Percentiles rank a stretch among this genome's conserved stretches.
These are phyloP conservation scores for Ptycholaimellus sp. DNA, from an alignment of 2,888 invertebrate species.

Conservation along the genomic window DNA sequence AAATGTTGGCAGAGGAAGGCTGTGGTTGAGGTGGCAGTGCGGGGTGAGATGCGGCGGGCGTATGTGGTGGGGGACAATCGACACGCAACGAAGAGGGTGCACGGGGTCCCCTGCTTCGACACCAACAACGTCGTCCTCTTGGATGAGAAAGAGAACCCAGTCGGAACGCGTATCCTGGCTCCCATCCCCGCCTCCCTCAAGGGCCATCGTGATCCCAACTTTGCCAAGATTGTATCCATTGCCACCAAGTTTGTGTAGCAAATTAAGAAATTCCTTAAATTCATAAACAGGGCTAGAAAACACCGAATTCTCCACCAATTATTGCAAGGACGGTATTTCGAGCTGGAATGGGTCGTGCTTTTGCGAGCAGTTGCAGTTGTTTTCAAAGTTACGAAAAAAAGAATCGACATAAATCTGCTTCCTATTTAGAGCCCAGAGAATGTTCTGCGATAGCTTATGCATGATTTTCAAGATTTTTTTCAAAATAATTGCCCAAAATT, in stretches of 20 bases:
- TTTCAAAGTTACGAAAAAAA: no score
- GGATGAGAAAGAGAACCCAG: conserved; percentile 72
- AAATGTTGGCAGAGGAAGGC: background rate
- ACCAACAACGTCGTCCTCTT: conserved; percentile 60
- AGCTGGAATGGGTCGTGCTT: no score
- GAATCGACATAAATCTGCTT: no score
- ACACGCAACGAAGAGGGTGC: conserved; percentile 10
- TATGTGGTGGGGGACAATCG: conserved; percentile 21
- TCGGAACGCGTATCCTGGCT: conserved; percentile 78
- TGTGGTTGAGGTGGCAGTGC: conserved; percentile 19
- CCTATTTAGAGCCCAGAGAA: no score
- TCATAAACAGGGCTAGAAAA: no score
- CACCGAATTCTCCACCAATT: no score
- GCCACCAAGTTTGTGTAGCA: conserved; percentile 22
- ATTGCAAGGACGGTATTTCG: no score
- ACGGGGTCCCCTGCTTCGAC: conserved; percentile 22
- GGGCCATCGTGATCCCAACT: conserved; percentile 13
- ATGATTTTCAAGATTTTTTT: no score
- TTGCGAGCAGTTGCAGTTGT: no score
- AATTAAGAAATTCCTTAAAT: no score
- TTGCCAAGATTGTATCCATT: conserved; percentile 22
- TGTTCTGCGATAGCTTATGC: no score
- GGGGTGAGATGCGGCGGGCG: conserved; percentile 22
- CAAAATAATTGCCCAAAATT: no score
- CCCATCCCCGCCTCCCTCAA: conserved; percentile 50